Evolutionary conservation across 2,888 invertebrate genomes (phyloP), one percentile per base, ranked within the genome.

Genomic region (Brachyptera risi): DNA sequence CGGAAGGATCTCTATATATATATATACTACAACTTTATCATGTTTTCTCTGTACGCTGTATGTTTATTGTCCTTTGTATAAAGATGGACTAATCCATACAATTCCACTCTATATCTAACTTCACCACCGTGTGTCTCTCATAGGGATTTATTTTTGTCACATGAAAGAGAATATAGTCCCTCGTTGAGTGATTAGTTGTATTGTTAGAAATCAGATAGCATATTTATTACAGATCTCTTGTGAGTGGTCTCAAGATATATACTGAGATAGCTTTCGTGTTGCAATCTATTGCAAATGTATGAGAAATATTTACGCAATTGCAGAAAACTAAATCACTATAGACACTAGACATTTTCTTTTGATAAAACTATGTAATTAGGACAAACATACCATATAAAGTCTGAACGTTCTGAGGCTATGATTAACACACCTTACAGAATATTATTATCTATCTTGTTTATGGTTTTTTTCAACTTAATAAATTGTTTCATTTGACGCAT

Each of bases 41-140:
- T n/a, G n/a, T n/a, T n/a, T n/a, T n/a, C n/a, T n/a, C n/a, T n/a
- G n/a, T n/a, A n/a, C n/a, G n/a, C 42, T 42, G 17, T 42, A 17
- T 42, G 42, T 42, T 42, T 42, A 42, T 47, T 26, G 24, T 38
- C 19, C 51, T 59, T 59, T 59, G 59, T 59, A 27, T n/a, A 23
- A 23, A 59, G 35, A 50, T 17, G 17, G 54, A 15, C n/a, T 59
- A 59, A 59, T 59, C 50, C 51, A 59, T 50, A 37, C 27, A 59
- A 59, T 51, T 38, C 23, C 37, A 38, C 26, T 59, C 50, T 51
- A 26, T 27, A 17, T 17, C 42, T 4, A 17, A 51, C 50, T 51
- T n/a, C 7, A 13, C 26, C n/a, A 7, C n/a, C 4, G 50, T 24
- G 3, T 15, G 27, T 27, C 4, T 51, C 24, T 27, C 17, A 3